Conservation (phyloP, 2,888 invertebrate species). For the Trichopoda pennipes region DNA sequence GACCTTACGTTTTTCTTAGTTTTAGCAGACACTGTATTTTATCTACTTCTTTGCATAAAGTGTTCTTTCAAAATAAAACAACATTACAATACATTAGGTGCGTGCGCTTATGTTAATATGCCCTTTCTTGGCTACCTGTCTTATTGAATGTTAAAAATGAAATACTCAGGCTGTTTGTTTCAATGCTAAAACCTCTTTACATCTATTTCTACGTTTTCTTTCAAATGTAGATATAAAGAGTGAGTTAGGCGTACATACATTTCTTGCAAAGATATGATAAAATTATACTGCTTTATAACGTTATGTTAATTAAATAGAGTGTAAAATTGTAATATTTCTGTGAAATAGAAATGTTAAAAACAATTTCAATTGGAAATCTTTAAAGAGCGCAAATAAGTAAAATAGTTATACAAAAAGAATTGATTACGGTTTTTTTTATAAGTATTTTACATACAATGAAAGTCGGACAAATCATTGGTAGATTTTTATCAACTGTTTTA, state of each 20-base stretch:
- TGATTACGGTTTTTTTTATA: too few species aligned
- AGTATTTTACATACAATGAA: too few species aligned
- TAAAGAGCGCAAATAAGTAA: conserved; percentile 1
- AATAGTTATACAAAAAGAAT: too few species aligned
- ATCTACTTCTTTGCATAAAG: neutral
- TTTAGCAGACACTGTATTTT: conserved; percentile 20
- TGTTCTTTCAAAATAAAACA: conserved; percentile 15
- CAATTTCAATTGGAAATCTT: conserved; percentile 42
- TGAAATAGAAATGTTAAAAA: conserved; percentile 50
- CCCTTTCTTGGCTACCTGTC: conserved; percentile 40
- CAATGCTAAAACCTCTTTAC: neutral
- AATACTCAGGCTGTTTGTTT: conserved; percentile 6
- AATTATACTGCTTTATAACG: conserved; percentile 21
- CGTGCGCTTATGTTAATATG: conserved; percentile 34
- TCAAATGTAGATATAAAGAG: neutral
- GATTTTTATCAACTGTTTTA: too few species aligned
- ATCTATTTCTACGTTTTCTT: neutral
- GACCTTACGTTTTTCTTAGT: conserved; percentile 60
- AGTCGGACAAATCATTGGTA: too few species aligned
- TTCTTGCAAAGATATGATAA: conserved; percentile 11
- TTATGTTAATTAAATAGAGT: conserved; percentile 65
- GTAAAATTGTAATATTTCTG: conserved; percentile 57
- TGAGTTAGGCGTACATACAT: neutral
- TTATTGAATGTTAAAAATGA: conserved; percentile 4
- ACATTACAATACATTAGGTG: conserved; percentile 9